Conservation (phyloP, 2,113 vertebrate species). For the Perca fluviatilis region DNA sequence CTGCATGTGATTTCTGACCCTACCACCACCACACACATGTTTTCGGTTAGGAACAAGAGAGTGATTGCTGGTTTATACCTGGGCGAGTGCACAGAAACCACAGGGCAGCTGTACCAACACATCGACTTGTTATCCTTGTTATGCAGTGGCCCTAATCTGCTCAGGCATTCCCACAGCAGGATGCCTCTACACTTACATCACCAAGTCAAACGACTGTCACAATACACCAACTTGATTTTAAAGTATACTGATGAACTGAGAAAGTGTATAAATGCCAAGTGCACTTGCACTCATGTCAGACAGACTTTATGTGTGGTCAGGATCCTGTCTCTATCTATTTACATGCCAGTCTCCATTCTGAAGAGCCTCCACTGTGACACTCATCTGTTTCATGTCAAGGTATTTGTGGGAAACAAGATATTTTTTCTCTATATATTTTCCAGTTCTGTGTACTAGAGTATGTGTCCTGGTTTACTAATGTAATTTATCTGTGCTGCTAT, state of each 20-base stretch:
- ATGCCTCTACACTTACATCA: slow-evolving; percentile 46
- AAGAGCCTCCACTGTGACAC: not conserved
- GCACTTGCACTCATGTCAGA: not conserved
- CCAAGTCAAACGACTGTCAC: slow-evolving; percentile 42
- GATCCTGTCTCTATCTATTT: slow-evolving; percentile 18
- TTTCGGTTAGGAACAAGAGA: slow-evolving; percentile 69
- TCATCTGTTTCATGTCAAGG: slow-evolving; percentile 48
- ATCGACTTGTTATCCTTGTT: slow-evolving; percentile 40
- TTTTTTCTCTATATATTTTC: slow-evolving; percentile 3
- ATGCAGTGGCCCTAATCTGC: slow-evolving; percentile 17
- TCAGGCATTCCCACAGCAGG: slow-evolving; percentile 36
- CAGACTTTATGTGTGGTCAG: slow-evolving; percentile 9
- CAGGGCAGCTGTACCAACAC: slow-evolving; percentile 70
- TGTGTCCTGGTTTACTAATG: slow-evolving; percentile 12
- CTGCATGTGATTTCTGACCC: slow-evolving; percentile 58
- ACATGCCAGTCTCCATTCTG: slow-evolving; percentile 2
- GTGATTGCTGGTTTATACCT: slow-evolving; percentile 69
- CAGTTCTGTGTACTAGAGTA: not conserved
- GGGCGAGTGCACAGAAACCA: slow-evolving; percentile 46
- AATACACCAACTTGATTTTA: slow-evolving; percentile 13
- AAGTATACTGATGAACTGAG: slow-evolving; percentile 14
- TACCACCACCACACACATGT: slow-evolving; percentile 61
- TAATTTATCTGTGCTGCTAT: slow-evolving; percentile 12
- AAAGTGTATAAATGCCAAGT: slow-evolving; percentile 1
- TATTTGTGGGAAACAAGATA: slow-evolving; percentile 26